Evolutionary conservation across 2,113 vertebrate genomes (phyloP), one percentile per base, ranked within the genome.

Genomic region (Tretioscincus oriximinensis): DNA sequence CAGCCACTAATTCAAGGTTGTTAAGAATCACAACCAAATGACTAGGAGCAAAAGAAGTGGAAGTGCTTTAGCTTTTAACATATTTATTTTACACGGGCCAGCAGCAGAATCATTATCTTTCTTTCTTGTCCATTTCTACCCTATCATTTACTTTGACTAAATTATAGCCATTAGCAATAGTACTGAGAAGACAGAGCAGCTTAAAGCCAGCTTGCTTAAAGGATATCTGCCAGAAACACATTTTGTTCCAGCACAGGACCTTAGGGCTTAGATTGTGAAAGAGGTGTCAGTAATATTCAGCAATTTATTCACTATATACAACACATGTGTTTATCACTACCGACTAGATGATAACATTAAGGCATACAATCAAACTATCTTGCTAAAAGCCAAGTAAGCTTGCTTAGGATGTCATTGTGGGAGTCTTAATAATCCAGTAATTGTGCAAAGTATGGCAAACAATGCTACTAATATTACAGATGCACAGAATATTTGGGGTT

Each of bases 31-130:
- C 26, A 28, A 21, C 24, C 64, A 75, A 68, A 74, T 54, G 29
- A n/a, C 28, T 14, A 24, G 24, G 82, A 66, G 54, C 81, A 80
- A 86, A 84, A 84, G 0, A 0, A 63, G 84, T 77, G 63, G 47
- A 75, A 67, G 51, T 28, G 24, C 45, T 81, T 76, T 61, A 68
- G 51, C 65, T 76, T 76, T 69, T 61, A 70, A 14, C 54, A 31
- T n/a, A 69, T 49, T 79, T 81, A 12, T 65, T 79, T 82, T 24
- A 14, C 84, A 78, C 85, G 81, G 51, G 47, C 84, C 41, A 87
- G 49, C 64, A 54, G 51, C 4, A 21, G 45, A 22, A 11, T 73
- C 69, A 81, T 74, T 83, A 78, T 66, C 71, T 45, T 10, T 28
- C 26, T 41, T 29, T 26, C 24, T 28, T 72, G 47, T 76, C 66